Conservation (phyloP, 2,797 vertebrate species). For the Microctenopoma lineatum region DNA sequence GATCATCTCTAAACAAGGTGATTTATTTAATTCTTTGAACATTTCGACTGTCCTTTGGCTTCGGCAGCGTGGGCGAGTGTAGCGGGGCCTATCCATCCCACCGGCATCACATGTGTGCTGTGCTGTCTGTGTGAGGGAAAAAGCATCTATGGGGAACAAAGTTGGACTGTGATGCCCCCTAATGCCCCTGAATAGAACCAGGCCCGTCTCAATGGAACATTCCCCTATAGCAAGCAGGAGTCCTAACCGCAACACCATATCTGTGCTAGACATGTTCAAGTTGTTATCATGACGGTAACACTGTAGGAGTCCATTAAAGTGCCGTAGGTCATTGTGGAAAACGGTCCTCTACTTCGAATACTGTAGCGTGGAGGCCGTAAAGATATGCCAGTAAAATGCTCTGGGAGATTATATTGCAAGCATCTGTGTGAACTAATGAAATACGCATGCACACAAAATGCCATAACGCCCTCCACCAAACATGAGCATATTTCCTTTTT, state of each 20-base stretch:
- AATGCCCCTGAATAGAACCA: conserved; percentile 53
- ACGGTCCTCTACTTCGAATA: conserved; percentile 46
- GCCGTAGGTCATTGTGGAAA: conserved; percentile 64
- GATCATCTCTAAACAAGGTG: neutral
- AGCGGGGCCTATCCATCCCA: neutral
- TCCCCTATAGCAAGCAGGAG: conserved; percentile 23
- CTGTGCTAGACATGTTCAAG: conserved; percentile 39
- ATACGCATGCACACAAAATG: conserved; percentile 72
- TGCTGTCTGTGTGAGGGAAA: conserved; percentile 8
- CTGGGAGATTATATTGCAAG: conserved; percentile 77
- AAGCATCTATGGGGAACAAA: conserved; percentile 26
- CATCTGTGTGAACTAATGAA: conserved; percentile 82
- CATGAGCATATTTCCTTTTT: conserved; percentile 58
- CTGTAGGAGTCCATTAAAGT: conserved; percentile 63
- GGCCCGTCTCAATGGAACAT: conserved; percentile 27
- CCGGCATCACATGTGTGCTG: conserved; percentile 11
- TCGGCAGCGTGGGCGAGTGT: neutral
- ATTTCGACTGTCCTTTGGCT: conserved; percentile 9
- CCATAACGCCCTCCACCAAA: conserved; percentile 67
- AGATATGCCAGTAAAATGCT: conserved; percentile 77
- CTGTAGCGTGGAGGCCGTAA: conserved; percentile 72
- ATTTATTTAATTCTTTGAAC: neutral
- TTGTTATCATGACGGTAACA: conserved; percentile 54
- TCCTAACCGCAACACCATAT: conserved; percentile 32
- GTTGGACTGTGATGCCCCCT: conserved; percentile 54